Base-by-base conservation (phyloP, 2,797 vertebrate species). In the Pygocentrus nattereri region DNA sequence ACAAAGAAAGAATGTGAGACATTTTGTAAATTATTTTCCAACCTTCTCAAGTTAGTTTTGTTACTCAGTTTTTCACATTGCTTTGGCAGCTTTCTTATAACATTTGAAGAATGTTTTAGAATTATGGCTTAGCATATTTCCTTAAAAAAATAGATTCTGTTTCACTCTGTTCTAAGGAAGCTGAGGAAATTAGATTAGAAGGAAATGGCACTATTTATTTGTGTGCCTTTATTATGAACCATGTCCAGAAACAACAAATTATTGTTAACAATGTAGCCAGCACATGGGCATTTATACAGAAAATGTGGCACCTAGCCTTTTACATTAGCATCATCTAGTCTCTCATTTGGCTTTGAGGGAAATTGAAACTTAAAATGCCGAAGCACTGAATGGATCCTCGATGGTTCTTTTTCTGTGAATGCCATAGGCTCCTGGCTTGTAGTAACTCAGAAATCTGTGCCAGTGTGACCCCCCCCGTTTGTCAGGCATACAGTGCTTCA, bases 1-100 rank as follows among this genome's bases (percentile, higher is more conserved):
- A 38, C 25, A 16, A 12, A 52, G 49, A 75, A 62, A 74, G 61
- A 82, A 82, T 82, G 64, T 82, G 38, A 64, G 34, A 74, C 30
- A 21, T 73, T 65, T 74, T 47, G 3, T 77, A 30, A 12, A 52
- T 65, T 70, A 5, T 59, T 77, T 27, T 54, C 44, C 21, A 12
- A 41, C 50, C 58, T 67, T 71, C 64, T 41, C 62, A 75, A 74
- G 54, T 13, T 56, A 67, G 54, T 64, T 70, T 41, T 70, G 50
- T 21, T 3, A 61, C 59, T 74, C 18, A 54, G 50, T 58, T 70
- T 73, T 72, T 74, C 69, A 34, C 59, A 23, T 65, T 1, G 47
- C 25, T 71, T 76, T 58, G 76, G 30, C 76, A 83, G 78, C 69
- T 30, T 38, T 68, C 18, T 50, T 44, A 41, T 41, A 76, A 65